These are phyloP conservation scores for Plutella xylostella DNA, from an alignment of 2,888 invertebrate genomes.

Conservation along the genomic window DNA sequence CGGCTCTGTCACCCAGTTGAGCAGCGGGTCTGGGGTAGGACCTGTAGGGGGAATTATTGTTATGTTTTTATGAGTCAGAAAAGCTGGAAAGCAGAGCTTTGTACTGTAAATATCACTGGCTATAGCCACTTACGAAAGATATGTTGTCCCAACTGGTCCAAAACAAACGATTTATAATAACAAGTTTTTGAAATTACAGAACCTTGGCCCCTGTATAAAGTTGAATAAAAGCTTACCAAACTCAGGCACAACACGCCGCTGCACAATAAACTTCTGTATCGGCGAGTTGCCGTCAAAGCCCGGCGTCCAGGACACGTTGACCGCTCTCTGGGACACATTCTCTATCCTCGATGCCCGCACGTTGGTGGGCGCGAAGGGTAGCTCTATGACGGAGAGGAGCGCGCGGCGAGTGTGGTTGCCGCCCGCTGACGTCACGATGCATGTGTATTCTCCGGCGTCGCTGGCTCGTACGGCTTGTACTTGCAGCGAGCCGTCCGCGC, in stretches of 20 bases:
- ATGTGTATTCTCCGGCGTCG: slow-evolving; percentile 95
- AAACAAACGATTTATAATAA: no score
- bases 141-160: no score
- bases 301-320: slow-evolving; percentile 94
- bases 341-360: slow-evolving; percentile 81
- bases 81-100: no score
- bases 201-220: not conserved
- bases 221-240: slow-evolving; percentile 70
- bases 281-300: slow-evolving; percentile 98
- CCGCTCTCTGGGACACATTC: slow-evolving; percentile 76
- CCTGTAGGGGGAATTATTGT: no score
- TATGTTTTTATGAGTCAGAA: no score
- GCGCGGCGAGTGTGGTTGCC: slow-evolving; percentile 94
- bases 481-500: slow-evolving; percentile 86
- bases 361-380: slow-evolving; percentile 93
- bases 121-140: no score
- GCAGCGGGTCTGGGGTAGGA: slow-evolving; percentile 84
- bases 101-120: no score
- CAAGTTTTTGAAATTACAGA: no score
- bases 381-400: slow-evolving; percentile 84
- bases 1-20: slow-evolving; percentile 90
- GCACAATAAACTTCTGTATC: slow-evolving; percentile 91
- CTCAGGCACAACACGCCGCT: slow-evolving; percentile 89
- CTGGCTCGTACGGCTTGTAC: slow-evolving; percentile 90
- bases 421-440: slow-evolving; percentile 89